A percentile compares a stretch with the other conserved stretches of the same genome.
Evolutionary conservation across 2,113 vertebrate genomes (phyloP).

Genomic region (Rallus limicola): DNA sequence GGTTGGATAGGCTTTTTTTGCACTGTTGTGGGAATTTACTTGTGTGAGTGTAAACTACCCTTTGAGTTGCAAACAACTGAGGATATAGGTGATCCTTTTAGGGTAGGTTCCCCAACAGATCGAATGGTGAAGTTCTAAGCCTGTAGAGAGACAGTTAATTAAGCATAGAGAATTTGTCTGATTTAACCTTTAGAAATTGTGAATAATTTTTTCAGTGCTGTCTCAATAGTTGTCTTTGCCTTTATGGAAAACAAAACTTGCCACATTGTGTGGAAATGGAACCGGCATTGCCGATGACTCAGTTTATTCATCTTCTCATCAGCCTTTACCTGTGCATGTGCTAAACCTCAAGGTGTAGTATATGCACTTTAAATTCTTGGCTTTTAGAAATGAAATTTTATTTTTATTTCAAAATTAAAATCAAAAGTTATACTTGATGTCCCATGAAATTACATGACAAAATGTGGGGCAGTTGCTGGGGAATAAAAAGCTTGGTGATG

Average conservation of each 20-base stretch:
- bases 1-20: background rate
- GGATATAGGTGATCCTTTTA: background rate
- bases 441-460: background rate
- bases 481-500: no score
- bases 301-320: background rate
- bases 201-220: background rate
- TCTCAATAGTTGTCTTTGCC: background rate
- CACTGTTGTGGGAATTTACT: background rate
- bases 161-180: background rate
- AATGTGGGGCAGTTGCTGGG: no score
- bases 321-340: background rate
- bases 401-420: background rate
- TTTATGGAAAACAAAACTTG: background rate
- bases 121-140: background rate
- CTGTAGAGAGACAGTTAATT: background rate
- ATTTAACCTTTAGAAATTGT: background rate
- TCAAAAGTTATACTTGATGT: background rate
- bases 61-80: background rate
- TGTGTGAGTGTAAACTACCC: background rate
- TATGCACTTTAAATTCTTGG: background rate
- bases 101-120: background rate
- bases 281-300: background rate
- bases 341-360: background rate
- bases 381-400: background rate
- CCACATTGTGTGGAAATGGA: background rate